Evolutionary conservation across 2,113 vertebrate genomes (phyloP).

Genomic region (Pampusana beccarii): DNA sequence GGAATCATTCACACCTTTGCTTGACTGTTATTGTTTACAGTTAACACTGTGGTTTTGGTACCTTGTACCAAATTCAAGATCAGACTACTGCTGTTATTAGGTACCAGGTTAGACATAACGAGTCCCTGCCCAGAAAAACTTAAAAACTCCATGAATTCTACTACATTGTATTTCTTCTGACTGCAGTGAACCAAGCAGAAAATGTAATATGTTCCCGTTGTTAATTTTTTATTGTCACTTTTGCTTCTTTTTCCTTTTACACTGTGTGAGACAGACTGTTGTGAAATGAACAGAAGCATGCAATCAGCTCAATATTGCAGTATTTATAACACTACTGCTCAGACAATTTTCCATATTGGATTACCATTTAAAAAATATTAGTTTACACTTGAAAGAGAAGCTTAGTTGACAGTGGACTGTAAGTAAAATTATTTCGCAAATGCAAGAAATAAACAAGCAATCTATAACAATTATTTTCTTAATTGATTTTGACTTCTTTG

Average conservation of each 20-base stretch:
- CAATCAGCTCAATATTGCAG: neutral
- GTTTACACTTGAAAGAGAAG: neutral
- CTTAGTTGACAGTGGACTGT: neutral
- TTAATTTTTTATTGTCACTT: neutral
- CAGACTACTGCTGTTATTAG: neutral
- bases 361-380: neutral
- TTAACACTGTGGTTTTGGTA: neutral
- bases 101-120: neutral
- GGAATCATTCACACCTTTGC: neutral
- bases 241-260: neutral
- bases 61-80: neutral
- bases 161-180: neutral
- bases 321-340: neutral
- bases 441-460: neutral
- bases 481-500: neutral
- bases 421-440: neutral
- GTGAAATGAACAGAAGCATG: neutral
- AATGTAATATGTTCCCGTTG: neutral
- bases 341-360: slow-evolving; percentile 12
- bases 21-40: neutral
- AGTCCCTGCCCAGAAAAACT: neutral
- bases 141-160: neutral
- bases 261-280: neutral
- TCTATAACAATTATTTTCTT: slow-evolving; percentile 11
- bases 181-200: neutral